Evolutionary conservation across 2,113 vertebrate species (phyloP).

Genomic region (Sapajus apella): DNA sequence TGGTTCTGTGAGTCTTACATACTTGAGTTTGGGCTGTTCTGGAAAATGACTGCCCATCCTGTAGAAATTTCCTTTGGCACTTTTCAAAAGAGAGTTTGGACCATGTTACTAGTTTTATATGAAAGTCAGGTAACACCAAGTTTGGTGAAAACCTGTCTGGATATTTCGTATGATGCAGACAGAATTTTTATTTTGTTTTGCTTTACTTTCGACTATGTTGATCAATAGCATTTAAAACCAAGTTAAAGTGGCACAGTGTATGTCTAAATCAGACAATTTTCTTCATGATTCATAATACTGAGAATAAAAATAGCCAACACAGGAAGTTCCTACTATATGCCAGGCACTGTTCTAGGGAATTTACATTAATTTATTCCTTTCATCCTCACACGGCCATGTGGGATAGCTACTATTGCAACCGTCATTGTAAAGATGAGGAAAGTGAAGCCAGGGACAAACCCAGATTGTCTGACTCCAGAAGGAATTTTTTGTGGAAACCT

Average conservation of each 20-base stretch:
- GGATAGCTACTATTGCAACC: background rate
- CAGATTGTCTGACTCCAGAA: background rate
- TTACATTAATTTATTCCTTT: background rate
- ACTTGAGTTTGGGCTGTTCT: background rate
- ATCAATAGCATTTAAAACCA: background rate
- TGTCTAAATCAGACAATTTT: background rate
- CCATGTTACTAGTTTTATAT: background rate
- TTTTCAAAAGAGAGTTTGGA: slow-evolving; percentile 23
- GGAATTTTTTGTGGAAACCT: background rate
- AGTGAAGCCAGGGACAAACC: background rate
- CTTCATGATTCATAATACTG: background rate
- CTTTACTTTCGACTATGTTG: background rate
- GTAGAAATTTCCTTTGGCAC: slow-evolving; percentile 3
- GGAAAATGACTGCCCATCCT: background rate
- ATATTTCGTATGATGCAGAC: background rate
- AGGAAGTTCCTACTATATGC: background rate
- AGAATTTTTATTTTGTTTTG: background rate
- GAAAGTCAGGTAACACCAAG: background rate
- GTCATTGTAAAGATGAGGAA: background rate
- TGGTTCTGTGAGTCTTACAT: background rate
- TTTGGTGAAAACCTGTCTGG: background rate
- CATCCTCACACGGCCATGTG: background rate
- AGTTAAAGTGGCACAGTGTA: background rate
- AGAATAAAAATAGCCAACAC: background rate
- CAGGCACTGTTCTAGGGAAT: background rate